Evolutionary conservation across 2,888 invertebrate species (phyloP), one percentile per base, ranked within the genome.

Genomic region (Polyommatus icarus): DNA sequence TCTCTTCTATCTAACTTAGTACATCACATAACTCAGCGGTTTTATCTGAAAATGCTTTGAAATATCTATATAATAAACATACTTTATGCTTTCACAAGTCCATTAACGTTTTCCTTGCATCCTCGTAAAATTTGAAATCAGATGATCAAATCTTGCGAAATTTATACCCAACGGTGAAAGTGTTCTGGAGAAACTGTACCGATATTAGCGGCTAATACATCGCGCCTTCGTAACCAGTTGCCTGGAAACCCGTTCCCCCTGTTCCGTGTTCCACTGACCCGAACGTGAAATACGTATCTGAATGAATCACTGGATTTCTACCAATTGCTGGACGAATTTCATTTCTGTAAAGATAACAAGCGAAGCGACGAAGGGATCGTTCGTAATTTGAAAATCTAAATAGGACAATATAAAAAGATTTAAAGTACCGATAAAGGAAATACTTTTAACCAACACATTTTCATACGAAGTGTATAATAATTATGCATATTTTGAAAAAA

Each of bases 211-310:
- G 24, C 75, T 24, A 75, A 75, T 67, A 67, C 18, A 67, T 67
- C 10, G 61, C 24, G 67, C 59, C 77, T 73, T 76, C 78, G 78
- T 78, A 77, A 71, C 80, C 77, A 78, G 79, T 81, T 79, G 82
- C 80, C 78, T 71, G 77, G 76, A 76, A 76, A 79, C 79, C 80
- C 79, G 80, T 80, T 82, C 80, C 80, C 71, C 80, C 76, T 61
- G 78, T 78, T 76, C 79, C 80, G 76, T 80, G 80, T 76, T 80
- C 82, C 79, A 82, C 81, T 82, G 80, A 82, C 82, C 82, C 71
- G 78, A 77, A 78, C 76, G 77, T 79, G 79, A 80, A 67, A 78
- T 80, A 77, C 79, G 81, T 79, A 81, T 81, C 80, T 79, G 80
- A 81, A 80, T 80, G 79, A 78, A 71, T 76, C 76, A 80, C 71